Conservation (phyloP, 2,888 invertebrate genomes). For the Meliscaeva auricollis region DNA sequence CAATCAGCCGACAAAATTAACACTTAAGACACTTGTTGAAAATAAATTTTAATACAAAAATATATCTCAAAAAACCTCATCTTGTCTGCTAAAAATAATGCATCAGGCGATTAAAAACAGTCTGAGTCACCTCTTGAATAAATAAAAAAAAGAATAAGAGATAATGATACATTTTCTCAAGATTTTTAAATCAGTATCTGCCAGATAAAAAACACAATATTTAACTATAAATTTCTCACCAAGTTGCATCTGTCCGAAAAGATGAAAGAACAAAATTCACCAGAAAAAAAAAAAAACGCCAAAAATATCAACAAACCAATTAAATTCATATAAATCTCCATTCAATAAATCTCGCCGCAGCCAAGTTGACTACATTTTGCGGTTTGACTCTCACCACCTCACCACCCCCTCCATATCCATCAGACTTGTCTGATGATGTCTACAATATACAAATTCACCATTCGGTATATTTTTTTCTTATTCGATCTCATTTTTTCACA, state of each 20-base stretch:
- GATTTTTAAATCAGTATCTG: slow-evolving; percentile 50
- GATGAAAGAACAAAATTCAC: slow-evolving; percentile 33
- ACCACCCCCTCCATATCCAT: slow-evolving; percentile 30
- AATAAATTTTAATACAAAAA: slow-evolving; percentile 6
- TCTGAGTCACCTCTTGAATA: slow-evolving; percentile 39
- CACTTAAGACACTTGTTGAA: not conserved
- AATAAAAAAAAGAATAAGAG: not conserved
- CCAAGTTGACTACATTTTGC: slow-evolving; percentile 52
- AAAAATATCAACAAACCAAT: slow-evolving; percentile 69
- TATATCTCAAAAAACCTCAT: not conserved
- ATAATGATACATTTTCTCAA: slow-evolving; percentile 3
- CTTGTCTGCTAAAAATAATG: slow-evolving; percentile 19
- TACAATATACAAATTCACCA: slow-evolving; percentile 20
- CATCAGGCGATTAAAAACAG: slow-evolving; percentile 57
- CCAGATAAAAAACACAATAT: slow-evolving; percentile 51
- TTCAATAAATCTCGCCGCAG: slow-evolving; percentile 44
- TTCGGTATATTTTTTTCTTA: not conserved
- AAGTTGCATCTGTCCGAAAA: slow-evolving; percentile 61
- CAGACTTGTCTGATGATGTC: slow-evolving; percentile 65
- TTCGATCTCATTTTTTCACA: slow-evolving; percentile 39
- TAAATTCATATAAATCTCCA: slow-evolving; percentile 69
- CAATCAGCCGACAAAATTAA: not conserved
- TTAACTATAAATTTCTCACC: slow-evolving; percentile 66
- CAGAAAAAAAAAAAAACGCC: slow-evolving; percentile 13
- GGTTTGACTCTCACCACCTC: not conserved